Percentiles rank a stretch among this genome's conserved stretches.
These are phyloP conservation scores for Temnopleurus reevesii DNA, from an alignment of 53 echinoderm and acorn worm genomes.

Conservation along the genomic window DNA sequence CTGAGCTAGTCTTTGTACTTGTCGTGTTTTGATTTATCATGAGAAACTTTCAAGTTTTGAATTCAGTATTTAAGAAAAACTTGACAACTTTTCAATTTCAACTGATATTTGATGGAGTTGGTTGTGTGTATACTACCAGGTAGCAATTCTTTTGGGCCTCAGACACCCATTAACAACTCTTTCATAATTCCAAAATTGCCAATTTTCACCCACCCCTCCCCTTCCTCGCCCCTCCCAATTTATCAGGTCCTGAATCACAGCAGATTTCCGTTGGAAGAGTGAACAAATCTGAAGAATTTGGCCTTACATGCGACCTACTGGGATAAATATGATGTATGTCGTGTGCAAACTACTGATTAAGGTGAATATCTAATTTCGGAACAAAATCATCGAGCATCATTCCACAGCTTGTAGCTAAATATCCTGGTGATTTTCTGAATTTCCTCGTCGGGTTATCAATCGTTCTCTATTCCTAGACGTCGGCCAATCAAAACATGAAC, in stretches of 20 bases:
- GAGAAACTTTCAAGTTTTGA: too few relatives aligned
- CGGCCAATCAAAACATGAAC: not conserved
- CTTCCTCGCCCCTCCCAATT: too few relatives aligned
- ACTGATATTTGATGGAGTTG: too few relatives aligned
- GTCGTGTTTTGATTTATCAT: too few relatives aligned
- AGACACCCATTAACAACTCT: too few relatives aligned
- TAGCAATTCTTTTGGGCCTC: too few relatives aligned
- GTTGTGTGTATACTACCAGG: too few relatives aligned
- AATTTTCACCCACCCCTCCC: too few relatives aligned
- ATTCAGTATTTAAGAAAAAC: too few relatives aligned
- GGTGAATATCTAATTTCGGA: slow-evolving; percentile 17
- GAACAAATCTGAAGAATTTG: not conserved
- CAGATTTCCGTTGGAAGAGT: not conserved
- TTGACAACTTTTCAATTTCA: too few relatives aligned
- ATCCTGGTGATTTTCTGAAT: slow-evolving; percentile 7
- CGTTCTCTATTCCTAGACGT: not conserved
- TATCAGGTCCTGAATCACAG: not conserved
- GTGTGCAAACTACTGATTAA: not conserved
- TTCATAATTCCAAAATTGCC: too few relatives aligned
- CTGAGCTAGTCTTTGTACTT: too few relatives aligned
- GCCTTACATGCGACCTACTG: not conserved
- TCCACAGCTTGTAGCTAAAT: slow-evolving; percentile 3
- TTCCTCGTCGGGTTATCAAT: not conserved
- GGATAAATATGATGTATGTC: not conserved
- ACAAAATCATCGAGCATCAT: slow-evolving; percentile 3